Percentiles rank a stretch among this genome's conserved stretches.
phyloP scores from a whole-genome alignment of 2,113 vertebrate genomes.

The Notiomystis cincta region DNA sequence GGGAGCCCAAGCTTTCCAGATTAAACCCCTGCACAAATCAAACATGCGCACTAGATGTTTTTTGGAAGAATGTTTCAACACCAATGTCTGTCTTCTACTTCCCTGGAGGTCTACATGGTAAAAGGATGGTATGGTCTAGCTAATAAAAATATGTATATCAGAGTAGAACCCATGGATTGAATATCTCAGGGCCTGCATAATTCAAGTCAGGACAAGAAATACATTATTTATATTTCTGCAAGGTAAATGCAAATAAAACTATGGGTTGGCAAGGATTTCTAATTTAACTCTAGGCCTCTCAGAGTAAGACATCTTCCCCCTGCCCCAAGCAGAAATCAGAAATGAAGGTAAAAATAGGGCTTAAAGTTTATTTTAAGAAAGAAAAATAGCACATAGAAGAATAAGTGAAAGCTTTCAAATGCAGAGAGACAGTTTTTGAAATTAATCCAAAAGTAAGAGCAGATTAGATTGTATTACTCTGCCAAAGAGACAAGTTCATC shows the following conservation, averaged over 20 bases:
- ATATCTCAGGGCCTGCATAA: background rate
- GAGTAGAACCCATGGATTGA: background rate
- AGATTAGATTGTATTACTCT: slow-evolving; percentile 36
- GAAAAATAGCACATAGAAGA: slow-evolving; percentile 1
- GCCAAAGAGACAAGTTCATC: slow-evolving; percentile 42
- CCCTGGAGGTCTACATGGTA: background rate
- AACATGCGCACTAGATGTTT: background rate
- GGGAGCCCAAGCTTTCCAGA: background rate
- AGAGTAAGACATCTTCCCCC: background rate
- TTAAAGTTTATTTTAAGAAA: slow-evolving; percentile 51
- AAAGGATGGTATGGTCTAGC: background rate
- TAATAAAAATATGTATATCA: background rate
- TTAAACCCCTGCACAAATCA: background rate
- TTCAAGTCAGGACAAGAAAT: slow-evolving; percentile 30
- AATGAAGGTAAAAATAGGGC: background rate
- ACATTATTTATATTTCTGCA: slow-evolving; percentile 12
- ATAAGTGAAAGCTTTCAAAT: slow-evolving; percentile 39
- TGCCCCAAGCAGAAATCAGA: slow-evolving; percentile 4
- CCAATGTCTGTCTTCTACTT: background rate
- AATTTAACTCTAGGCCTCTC: background rate
- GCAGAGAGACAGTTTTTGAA: slow-evolving; percentile 38
- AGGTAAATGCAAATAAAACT: slow-evolving; percentile 30
- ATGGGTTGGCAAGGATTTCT: slow-evolving; percentile 16
- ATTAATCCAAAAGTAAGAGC: slow-evolving; percentile 52
- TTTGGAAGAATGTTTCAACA: background rate